These are phyloP conservation scores for Alosa alosa DNA, from an alignment of 2,113 vertebrate species.

Conservation along the genomic window DNA sequence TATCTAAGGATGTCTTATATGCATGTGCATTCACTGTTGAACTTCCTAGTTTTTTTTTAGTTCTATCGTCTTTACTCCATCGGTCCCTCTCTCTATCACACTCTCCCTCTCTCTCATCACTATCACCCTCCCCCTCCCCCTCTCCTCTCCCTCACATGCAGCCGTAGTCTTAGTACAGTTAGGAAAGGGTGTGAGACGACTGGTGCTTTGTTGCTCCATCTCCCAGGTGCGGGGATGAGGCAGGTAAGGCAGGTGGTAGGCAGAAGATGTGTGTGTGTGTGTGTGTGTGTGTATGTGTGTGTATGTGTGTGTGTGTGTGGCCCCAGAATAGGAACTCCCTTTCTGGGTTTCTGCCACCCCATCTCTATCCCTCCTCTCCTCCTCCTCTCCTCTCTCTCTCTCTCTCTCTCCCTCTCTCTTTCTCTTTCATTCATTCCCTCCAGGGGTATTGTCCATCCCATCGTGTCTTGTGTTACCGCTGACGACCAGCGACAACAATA, in stretches of 20 bases:
- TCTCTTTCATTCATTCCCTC: conserved; percentile 35
- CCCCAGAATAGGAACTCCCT: conserved; percentile 32
- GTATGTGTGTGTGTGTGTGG: conserved; percentile 31
- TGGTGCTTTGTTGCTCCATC: background rate
- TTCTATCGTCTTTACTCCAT: too few species aligned
- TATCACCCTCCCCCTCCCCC: too few species aligned
- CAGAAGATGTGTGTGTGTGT: conserved; percentile 25
- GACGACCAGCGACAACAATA: conserved; percentile 38
- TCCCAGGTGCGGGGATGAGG: conserved; percentile 30
- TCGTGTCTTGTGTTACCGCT: conserved; percentile 40
- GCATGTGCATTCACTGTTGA: too few species aligned
- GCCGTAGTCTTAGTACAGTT: background rate
- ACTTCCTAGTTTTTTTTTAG: too few species aligned
- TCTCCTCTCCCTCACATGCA: background rate
- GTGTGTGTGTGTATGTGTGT: conserved; percentile 11
- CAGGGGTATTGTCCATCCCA: conserved; percentile 24
- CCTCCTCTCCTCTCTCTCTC: background rate
- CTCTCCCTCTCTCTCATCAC: background rate
- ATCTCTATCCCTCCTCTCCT: background rate
- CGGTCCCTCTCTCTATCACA: background rate
- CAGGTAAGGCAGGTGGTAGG: too few species aligned
- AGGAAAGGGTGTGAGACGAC: background rate
- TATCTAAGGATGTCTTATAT: too few species aligned
- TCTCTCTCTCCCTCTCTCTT: background rate
- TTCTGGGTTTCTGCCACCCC: conserved; percentile 22